Evolutionary conservation across 2,888 invertebrate species (phyloP), one percentile per base, ranked within the genome.

Genomic region (Ornithoptera alexandrae): DNA sequence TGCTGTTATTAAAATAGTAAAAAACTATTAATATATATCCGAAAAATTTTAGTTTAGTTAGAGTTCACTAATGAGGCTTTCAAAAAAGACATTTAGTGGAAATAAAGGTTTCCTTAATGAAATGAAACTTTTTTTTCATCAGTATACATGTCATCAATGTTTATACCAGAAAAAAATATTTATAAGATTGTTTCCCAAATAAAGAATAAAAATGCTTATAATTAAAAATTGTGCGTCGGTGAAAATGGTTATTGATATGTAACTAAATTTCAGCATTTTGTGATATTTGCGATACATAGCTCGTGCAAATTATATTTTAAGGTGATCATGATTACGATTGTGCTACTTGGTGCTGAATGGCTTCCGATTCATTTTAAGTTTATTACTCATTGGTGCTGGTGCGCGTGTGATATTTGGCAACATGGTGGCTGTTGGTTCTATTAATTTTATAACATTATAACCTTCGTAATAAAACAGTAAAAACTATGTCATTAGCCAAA

Each of bases 241-340:
- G 62, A 1, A 10, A 12, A 53, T 22, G 65, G 7, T 39, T 39
- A 39, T 10, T 39, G 39, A 39, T 39, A 39, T 39, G 39, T 39
- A 65, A 42, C 30, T 66, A 17, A 10, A 39, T 46, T 53, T 58
- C 56, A 62, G 70, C 53, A 2, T 62, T 66, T 57, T 36, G 69
- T 66, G 69, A 61, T 56, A 62, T 50, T 58, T 59, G 59, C 50
- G 22, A 39, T 24, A 56, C 58, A 42, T 64, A 70, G 66, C 63
- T 67, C 30, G 70, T 70, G 70, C 59, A 67, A 67, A 70, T 70
- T 63, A 70, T 67, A 70, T 70, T 70, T 70, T 70, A 70, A 70
- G 70, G 66, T 67, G 70, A 70, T 66, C 58, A 24, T 62, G 39
- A 8, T 30, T 5, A 50, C 12, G 46, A 24, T n/a, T 7, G 70